phyloP scores from a whole-genome alignment of 2,797 vertebrate species.

The Mionectes olivaceus region DNA sequence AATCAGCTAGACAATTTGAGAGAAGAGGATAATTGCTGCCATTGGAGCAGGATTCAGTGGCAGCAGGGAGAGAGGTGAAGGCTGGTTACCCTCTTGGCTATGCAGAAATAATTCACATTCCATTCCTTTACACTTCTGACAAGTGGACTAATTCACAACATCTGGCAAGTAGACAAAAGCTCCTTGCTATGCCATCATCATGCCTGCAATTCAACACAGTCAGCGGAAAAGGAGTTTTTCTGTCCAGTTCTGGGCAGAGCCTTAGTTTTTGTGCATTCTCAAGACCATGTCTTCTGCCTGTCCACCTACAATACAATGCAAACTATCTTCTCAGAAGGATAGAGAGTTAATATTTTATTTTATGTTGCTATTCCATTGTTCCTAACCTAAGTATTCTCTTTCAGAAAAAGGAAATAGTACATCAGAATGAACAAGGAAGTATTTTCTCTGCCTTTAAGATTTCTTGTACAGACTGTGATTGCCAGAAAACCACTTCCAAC shows the following conservation, averaged over 20 bases:
- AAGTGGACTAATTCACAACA: slow-evolving; percentile 26
- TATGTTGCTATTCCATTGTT: not conserved
- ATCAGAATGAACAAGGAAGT: not conserved
- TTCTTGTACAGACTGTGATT: not conserved
- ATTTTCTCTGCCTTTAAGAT: not conserved
- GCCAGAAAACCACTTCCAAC: not conserved
- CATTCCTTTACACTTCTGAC: slow-evolving; percentile 3
- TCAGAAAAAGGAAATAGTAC: not conserved
- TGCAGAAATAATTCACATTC: not conserved
- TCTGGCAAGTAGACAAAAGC: not conserved
- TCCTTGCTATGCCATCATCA: not conserved
- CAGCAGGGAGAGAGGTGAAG: slow-evolving; percentile 13
- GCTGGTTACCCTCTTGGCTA: slow-evolving; percentile 36
- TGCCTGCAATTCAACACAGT: not conserved
- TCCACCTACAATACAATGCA: not conserved
- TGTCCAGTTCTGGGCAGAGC: not conserved
- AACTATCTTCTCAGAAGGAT: not conserved
- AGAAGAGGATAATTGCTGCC: slow-evolving; percentile 33
- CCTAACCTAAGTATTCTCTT: not conserved
- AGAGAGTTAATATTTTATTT: not conserved
- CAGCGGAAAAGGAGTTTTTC: not conserved
- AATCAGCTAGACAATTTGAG: slow-evolving; percentile 36
- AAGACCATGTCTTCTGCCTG: not conserved
- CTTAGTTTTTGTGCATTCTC: not conserved
- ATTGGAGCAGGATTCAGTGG: not conserved